Percentiles rank a stretch among this genome's conserved stretches.
These are phyloP conservation scores for Benthochromis sp. DNA, from an alignment of 2,113 vertebrate genomes.

Conservation along the genomic window DNA sequence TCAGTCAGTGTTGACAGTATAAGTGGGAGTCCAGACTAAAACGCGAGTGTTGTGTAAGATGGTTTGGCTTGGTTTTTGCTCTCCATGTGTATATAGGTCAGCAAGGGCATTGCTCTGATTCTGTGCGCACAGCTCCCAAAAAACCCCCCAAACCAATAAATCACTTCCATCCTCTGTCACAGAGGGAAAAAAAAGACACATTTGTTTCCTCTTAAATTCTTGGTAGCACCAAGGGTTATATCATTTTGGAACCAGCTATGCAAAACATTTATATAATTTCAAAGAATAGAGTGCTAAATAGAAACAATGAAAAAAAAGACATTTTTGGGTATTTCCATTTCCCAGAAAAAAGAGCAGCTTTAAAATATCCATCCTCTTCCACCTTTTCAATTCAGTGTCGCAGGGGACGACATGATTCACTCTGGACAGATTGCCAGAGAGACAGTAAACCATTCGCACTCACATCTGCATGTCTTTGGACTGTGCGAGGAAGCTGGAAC, in stretches of 20 bases:
- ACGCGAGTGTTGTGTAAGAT: not conserved
- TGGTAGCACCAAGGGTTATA: not conserved
- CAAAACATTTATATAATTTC: not conserved
- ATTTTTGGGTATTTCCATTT: not conserved
- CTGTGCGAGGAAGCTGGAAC: not conserved
- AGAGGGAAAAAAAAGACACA: not conserved
- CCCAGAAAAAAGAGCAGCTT: not conserved
- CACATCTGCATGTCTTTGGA: not conserved
- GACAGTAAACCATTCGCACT: not conserved
- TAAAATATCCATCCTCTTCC: not conserved
- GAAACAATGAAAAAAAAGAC: not conserved
- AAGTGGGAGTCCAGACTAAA: not conserved
- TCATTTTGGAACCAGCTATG: not conserved
- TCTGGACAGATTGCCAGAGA: not conserved
- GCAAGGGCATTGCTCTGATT: not conserved
- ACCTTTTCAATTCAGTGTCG: not conserved
- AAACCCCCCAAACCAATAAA: not conserved
- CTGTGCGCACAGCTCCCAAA: not conserved
- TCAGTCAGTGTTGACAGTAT: slow-evolving; percentile 1
- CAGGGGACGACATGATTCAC: not conserved
- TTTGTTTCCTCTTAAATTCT: not conserved
- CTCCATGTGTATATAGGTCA: not conserved
- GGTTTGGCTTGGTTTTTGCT: not conserved
- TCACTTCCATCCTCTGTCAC: not conserved
- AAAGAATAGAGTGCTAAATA: not conserved